Conservation (phyloP, 2,113 vertebrate species). For the Xyliphius kryptos region DNA sequence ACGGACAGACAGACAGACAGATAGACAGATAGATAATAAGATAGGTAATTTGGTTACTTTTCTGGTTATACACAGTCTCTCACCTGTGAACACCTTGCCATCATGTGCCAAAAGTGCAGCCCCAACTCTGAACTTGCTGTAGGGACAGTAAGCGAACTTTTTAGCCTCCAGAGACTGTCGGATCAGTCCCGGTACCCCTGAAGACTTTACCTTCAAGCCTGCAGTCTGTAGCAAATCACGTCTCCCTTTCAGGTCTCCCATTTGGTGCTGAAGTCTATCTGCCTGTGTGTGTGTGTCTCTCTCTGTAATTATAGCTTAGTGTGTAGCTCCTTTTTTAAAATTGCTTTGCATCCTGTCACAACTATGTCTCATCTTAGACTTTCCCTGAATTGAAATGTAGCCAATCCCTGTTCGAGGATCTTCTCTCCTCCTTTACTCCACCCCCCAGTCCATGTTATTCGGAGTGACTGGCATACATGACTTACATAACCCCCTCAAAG, state of each 20-base stretch:
- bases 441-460: slow-evolving; percentile 4
- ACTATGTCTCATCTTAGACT: too few relatives aligned
- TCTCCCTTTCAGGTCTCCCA: slow-evolving; percentile 20
- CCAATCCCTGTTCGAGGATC: slow-evolving; percentile 46
- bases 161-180: slow-evolving; percentile 66
- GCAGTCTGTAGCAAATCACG: too few relatives aligned
- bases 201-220: too few relatives aligned
- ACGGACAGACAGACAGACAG: too few relatives aligned
- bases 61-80: too few relatives aligned
- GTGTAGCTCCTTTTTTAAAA: neutral
- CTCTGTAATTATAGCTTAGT: slow-evolving; percentile 6
- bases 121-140: slow-evolving; percentile 86
- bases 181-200: slow-evolving; percentile 44
- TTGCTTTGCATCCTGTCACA: too few relatives aligned
- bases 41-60: too few relatives aligned
- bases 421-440: slow-evolving; percentile 17
- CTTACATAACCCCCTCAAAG: slow-evolving; percentile 14
- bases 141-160: slow-evolving; percentile 77
- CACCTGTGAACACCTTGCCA: slow-evolving; percentile 74
- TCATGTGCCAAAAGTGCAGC: slow-evolving; percentile 75
- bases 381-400: slow-evolving; percentile 24
- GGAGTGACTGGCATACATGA: neutral
- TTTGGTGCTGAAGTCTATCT: slow-evolving; percentile 16
- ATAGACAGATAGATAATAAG: too few relatives aligned
- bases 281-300: slow-evolving; percentile 5